Percentiles rank a stretch among this genome's conserved stretches.
Conservation (phyloP, 2,113 vertebrate species). For the Steatornis caripensis region DNA sequence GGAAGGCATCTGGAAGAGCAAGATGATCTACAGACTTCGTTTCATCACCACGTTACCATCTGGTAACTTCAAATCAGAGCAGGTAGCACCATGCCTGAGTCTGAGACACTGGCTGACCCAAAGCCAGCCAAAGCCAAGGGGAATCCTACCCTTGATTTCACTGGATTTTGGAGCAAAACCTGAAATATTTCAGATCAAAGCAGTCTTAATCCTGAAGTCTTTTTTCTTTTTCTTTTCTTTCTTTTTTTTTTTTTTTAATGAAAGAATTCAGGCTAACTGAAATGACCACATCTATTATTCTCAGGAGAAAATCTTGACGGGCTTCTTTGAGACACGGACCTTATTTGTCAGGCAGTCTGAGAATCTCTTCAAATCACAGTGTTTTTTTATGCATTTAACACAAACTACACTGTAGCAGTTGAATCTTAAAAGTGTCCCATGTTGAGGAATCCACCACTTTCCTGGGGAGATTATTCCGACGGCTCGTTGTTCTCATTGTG, state of each 20-base stretch:
- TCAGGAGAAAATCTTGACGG: background rate
- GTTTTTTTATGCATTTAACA: background rate
- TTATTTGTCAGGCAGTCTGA: background rate
- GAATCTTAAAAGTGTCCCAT: too few relatives aligned
- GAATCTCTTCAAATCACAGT: background rate
- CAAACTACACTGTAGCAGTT: background rate
- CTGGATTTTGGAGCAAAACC: background rate
- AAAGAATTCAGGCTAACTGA: background rate
- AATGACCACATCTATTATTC: background rate
- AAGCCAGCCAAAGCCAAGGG: background rate
- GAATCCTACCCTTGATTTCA: background rate
- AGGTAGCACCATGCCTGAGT: accelerated
- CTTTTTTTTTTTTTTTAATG: background rate
- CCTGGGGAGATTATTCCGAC: too few relatives aligned
- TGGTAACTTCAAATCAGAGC: background rate
- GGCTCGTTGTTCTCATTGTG: too few relatives aligned
- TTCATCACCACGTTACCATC: background rate
- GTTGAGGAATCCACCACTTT: too few relatives aligned
- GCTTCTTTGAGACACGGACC: background rate
- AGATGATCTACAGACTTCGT: background rate
- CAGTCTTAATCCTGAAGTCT: background rate
- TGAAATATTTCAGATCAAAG: background rate
- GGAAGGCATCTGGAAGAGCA: background rate
- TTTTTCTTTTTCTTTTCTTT: too few relatives aligned
- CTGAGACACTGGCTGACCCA: background rate